Evolutionary conservation across 2,888 invertebrate species (phyloP), one percentile per base, ranked within the genome.

Genomic region (Endomychus coccineus): DNA sequence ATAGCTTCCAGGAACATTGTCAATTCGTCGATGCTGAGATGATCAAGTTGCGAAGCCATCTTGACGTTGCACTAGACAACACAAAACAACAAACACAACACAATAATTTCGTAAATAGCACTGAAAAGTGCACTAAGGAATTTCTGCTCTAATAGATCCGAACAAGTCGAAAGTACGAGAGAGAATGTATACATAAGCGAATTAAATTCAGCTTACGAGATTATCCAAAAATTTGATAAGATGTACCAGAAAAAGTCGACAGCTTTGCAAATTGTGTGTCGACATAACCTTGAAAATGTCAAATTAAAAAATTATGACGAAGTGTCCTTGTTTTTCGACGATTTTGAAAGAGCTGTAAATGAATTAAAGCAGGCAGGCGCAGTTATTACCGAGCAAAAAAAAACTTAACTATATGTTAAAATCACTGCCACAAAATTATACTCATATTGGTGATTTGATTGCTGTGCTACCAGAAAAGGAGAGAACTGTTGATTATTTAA

Each of bases 191-290:
- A n/a, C n/a, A n/a, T n/a, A n/a, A n/a, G n/a, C n/a, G 44, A 47
- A 4, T 14, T 42, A 30, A 39, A 42, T 23, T 46, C 46, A 2
- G 44, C 49, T 1, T 43, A 29, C 16, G 37, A 31, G 21, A 49
- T 54, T 2, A 48, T 55, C 4, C 39, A 45, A 21, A 52, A 51
- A 23, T 48, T 53, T 23, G 46, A 55, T 29, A 27, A 39, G 12
- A 7, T 48, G 15, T 50, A 51, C 16, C 6, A 22, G 28, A 34
- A 22, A 34, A 31, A 9, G 14, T 42, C 7, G 6, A 21, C n/a
- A 7, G 6, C n/a, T 21, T 21, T 21, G 21, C n/a, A 21, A 6
- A 23, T 32, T 2, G 22, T 21, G 13, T 25, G 38, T 3, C n/a
- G n/a, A n/a, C n/a, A n/a, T n/a, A n/a, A n/a, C n/a, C n/a, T n/a